These are phyloP conservation scores for Australoheros facetus DNA, from an alignment of 2,797 vertebrate genomes.

Conservation along the genomic window DNA sequence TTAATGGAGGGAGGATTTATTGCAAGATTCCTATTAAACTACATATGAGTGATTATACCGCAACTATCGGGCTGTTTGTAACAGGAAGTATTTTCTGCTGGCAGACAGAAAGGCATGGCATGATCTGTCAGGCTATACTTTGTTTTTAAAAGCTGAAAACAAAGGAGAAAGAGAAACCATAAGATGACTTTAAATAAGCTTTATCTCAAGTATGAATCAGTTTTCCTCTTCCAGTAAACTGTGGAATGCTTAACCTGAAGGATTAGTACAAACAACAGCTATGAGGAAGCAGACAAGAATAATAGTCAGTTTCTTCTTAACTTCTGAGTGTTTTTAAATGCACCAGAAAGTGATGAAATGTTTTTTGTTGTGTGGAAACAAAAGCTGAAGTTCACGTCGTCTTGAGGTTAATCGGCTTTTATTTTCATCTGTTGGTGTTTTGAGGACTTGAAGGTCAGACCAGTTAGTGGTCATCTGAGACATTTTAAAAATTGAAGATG, in stretches of 20 bases:
- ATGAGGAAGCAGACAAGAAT: neutral
- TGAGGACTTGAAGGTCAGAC: neutral
- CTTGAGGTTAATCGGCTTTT: no score
- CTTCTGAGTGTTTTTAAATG: neutral
- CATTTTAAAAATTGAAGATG: neutral
- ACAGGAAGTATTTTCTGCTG: no score
- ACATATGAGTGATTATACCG: no score
- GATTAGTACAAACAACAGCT: accelerated
- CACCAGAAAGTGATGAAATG: neutral
- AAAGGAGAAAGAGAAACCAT: neutral
- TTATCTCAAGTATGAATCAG: neutral
- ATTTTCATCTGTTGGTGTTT: no score
- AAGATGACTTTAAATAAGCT: neutral
- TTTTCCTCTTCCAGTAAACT: neutral
- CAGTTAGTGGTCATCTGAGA: neutral
- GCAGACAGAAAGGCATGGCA: no score
- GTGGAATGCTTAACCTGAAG: neutral
- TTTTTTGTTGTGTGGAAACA: conserved; percentile 16
- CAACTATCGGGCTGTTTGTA: no score
- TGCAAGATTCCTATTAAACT: neutral
- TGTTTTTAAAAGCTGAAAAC: no score
- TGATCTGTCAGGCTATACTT: no score
- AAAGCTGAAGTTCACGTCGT: neutral
- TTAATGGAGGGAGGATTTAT: neutral
- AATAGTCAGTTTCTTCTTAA: neutral